Evolutionary conservation across 2,797 vertebrate species (phyloP), one percentile per base, ranked within the genome.

Genomic region (Helostoma temminkii): DNA sequence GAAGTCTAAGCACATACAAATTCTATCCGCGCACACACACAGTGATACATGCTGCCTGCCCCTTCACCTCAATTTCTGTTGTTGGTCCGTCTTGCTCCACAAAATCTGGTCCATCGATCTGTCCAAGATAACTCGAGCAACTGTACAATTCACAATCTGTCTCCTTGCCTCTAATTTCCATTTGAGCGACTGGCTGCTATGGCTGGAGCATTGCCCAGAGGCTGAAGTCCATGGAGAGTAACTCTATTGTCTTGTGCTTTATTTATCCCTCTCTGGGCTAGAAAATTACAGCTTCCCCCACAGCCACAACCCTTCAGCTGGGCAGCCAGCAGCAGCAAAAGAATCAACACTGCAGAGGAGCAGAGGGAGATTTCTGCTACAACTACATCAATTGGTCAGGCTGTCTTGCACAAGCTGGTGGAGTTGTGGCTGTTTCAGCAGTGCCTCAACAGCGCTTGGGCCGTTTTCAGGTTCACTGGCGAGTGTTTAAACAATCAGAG

Each of bases 211-310:
- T 75, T 8, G 91, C 91, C 89, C 81, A 58, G 82, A 89, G 84
- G 78, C 73, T 76, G 70, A 78, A 83, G 81, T 87, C 87, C 66
- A 82, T 41, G 65, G 74, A 79, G 84, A 91, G 85, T 42, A 78
- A 89, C 87, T 91, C 82, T 82, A 91, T 89, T 92, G 91, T 92
- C 82, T 85, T 25, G 76, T 63, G 71, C 80, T 91, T 93, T 89
- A 91, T 88, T 89, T 88, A 87, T 86, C 72, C 83, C 78, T 86
- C 83, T 52, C 64, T 76, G 71, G 81, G 66, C 76, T 67, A 52
- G 67, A 74, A 74, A 82, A 66, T 56, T 57, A 58, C 10, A 30
- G 39, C 62, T 46, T 57, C 45, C 25, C 37, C 24, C 6, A 70
- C 60, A 67, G 48, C 67, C 69, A 49, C 66, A 70, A 63, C 70